Evolutionary conservation across 1,140 invertebrate genomes (phyloP).

Genomic region (Semibalanus balanoides): DNA sequence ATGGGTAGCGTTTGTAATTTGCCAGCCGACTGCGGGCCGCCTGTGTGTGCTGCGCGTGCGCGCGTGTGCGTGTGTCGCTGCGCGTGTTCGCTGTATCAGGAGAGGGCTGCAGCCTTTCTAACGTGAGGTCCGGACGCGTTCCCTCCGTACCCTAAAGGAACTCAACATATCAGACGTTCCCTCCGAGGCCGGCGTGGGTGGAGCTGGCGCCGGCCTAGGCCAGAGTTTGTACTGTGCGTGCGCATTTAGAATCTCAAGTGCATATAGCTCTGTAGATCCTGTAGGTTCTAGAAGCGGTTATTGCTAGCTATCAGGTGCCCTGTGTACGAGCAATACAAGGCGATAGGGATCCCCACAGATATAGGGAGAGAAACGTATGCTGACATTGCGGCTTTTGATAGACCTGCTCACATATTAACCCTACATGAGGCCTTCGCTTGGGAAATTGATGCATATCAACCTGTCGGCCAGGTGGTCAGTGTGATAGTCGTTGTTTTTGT

Average conservation of each 20-base stretch:
- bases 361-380: background rate
- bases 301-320: background rate
- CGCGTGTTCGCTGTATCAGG: too few species aligned
- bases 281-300: too few species aligned
- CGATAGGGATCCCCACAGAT: background rate
- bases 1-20: background rate
- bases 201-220: background rate
- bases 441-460: constrained; percentile 20
- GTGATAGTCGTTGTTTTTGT: constrained; percentile 3
- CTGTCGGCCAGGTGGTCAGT: constrained; percentile 30
- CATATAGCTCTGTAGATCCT: background rate
- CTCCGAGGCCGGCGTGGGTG: background rate
- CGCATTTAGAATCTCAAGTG: background rate
- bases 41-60: too few species aligned
- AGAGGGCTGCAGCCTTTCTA: background rate
- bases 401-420: background rate
- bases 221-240: background rate
- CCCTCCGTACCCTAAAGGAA: background rate
- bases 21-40: background rate
- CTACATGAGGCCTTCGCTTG: background rate
- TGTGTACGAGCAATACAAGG: background rate
- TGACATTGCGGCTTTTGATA: background rate
- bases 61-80: too few species aligned
- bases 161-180: background rate
- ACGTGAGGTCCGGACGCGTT: background rate